phyloP scores from a whole-genome alignment of 2,797 vertebrate species.

The Phoebastria nigripes region DNA sequence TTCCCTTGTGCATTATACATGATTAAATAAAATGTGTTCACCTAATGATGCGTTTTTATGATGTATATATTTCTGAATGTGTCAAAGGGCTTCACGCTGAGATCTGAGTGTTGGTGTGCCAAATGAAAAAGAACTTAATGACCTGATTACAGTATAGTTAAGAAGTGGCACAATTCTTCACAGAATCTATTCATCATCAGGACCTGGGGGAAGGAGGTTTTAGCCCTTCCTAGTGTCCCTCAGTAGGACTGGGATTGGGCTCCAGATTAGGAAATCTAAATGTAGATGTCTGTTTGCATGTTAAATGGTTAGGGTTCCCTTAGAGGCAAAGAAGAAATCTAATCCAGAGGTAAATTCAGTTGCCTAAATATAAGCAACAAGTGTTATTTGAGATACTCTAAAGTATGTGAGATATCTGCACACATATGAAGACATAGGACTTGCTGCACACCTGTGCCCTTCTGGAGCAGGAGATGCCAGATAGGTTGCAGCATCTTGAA shows the following conservation, averaged over 20 bases:
- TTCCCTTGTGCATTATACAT: background rate
- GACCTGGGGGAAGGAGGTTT: background rate
- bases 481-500: background rate
- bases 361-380: background rate
- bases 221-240: background rate
- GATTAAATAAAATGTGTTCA: background rate
- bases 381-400: background rate
- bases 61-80: background rate
- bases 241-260: too few species aligned
- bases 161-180: background rate
- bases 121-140: background rate
- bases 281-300: background rate
- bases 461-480: background rate
- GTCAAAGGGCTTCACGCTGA: background rate
- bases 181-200: background rate
- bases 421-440: background rate
- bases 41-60: background rate
- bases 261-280: background rate
- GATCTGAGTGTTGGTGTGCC: background rate
- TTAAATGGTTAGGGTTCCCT: background rate
- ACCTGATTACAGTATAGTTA: background rate
- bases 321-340: background rate
- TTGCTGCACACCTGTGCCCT: background rate
- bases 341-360: background rate
- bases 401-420: background rate